phyloP scores from a whole-genome alignment of 2,888 invertebrate species.

The Amblyjoppa proteus region DNA sequence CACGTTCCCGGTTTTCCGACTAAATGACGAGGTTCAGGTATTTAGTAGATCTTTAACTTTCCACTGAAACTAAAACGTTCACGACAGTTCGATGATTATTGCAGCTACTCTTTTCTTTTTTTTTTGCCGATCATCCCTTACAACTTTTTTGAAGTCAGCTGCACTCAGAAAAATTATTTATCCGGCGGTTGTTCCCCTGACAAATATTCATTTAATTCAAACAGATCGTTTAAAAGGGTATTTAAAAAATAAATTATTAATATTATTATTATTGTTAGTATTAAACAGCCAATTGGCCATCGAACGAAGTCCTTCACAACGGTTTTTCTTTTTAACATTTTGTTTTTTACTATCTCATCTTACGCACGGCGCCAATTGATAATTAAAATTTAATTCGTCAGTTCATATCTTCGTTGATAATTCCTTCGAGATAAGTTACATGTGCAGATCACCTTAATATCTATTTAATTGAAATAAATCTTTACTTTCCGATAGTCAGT shows the following conservation, averaged over 20 bases:
- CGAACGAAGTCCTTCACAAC: too few species aligned
- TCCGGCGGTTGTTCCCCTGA: not conserved
- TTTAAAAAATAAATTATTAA: too few species aligned
- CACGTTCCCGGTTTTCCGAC: constrained; percentile 1
- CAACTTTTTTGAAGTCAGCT: not conserved
- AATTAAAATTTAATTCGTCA: too few species aligned
- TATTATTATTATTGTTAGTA: too few species aligned
- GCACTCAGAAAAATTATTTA: not conserved
- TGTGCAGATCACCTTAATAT: too few species aligned
- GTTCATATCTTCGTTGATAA: too few species aligned
- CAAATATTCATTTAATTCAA: not conserved
- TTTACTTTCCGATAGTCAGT: not conserved
- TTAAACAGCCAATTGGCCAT: too few species aligned
- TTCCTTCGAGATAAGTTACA: too few species aligned
- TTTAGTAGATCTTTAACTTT: constrained; percentile 70
- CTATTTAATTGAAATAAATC: not conserved
- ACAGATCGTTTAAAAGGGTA: not conserved
- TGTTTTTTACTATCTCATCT: too few species aligned
- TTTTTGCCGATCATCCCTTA: not conserved
- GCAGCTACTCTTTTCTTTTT: not conserved
- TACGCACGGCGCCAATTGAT: too few species aligned
- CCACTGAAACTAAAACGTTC: constrained; percentile 70
- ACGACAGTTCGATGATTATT: constrained; percentile 30
- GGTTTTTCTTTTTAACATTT: too few species aligned
- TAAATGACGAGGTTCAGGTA: constrained; percentile 62